Conservation (phyloP, 2,888 invertebrate species). For the Anaspis maculata region DNA sequence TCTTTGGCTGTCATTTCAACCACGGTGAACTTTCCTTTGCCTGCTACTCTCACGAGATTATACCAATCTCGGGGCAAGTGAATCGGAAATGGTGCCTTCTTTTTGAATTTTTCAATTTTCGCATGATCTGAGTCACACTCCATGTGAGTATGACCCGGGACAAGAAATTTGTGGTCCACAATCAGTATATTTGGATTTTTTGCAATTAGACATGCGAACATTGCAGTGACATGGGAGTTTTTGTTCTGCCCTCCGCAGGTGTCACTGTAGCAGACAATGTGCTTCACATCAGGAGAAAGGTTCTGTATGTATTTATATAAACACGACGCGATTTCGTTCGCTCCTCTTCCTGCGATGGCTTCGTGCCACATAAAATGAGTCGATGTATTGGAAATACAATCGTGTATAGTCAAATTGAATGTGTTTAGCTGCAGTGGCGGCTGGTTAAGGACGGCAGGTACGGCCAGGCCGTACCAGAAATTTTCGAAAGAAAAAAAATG, state of each 20-base stretch:
- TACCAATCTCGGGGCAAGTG: too few relatives aligned
- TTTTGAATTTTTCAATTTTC: conserved; percentile 1
- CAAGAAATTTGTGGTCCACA: conserved; percentile 6
- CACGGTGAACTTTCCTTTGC: too few relatives aligned
- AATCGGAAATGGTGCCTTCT: too few relatives aligned
- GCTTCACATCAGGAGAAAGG: neutral
- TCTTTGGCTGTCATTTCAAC: too few relatives aligned
- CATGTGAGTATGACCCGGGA: conserved; percentile 7
- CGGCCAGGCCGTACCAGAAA: too few relatives aligned
- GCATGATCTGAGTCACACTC: conserved; percentile 6
- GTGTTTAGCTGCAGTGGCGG: neutral
- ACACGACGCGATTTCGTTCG: neutral
- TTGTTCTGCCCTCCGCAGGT: neutral
- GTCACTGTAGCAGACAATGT: neutral
- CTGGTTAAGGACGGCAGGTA: too few relatives aligned
- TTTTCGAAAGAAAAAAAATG: too few relatives aligned
- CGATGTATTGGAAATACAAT: neutral
- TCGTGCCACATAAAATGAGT: neutral
- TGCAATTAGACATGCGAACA: neutral
- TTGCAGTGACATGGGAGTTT: too few relatives aligned
- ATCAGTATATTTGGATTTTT: neutral
- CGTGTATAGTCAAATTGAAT: neutral
- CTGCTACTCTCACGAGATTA: too few relatives aligned
- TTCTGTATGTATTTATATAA: neutral
- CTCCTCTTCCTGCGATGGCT: neutral